Percentiles rank a stretch among this genome's conserved stretches.
These are phyloP conservation scores for Acanthurus tractus DNA, from an alignment of 2,797 vertebrate species.

Conservation along the genomic window DNA sequence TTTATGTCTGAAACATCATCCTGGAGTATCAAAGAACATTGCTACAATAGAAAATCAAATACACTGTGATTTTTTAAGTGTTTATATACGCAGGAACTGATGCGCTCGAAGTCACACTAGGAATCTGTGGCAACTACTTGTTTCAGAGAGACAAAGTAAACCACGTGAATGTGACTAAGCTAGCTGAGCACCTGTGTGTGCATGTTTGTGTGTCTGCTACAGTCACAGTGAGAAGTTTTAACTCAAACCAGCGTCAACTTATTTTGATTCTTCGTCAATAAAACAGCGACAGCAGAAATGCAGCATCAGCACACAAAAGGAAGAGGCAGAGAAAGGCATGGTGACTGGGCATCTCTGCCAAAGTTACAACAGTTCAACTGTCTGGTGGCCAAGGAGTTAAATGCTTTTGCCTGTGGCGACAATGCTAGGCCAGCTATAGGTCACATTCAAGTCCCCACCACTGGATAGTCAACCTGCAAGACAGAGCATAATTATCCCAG, in stretches of 20 bases:
- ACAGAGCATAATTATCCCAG: conserved; percentile 98
- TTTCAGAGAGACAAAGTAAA: conserved; percentile 39
- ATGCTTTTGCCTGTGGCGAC: conserved; percentile 87
- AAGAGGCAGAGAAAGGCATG: background rate
- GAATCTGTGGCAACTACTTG: conserved; percentile 35
- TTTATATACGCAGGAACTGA: conserved; percentile 38
- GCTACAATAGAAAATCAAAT: conserved; percentile 10
- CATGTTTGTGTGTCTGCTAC: background rate
- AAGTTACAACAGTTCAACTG: background rate
- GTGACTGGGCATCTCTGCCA: conserved; percentile 17
- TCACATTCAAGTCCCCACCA: conserved; percentile 91
- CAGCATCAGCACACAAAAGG: background rate
- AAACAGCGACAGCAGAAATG: conserved; percentile 5
- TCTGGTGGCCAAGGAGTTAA: conserved; percentile 87
- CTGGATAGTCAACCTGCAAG: conserved; percentile 95
- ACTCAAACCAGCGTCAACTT: background rate
- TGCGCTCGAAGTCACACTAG: conserved; percentile 49
- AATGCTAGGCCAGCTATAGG: conserved; percentile 90
- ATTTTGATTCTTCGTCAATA: background rate
- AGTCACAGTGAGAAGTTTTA: background rate
- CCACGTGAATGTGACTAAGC: conserved; percentile 18
- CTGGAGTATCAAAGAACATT: background rate
- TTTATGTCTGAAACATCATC: background rate
- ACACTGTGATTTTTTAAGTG: conserved; percentile 12
- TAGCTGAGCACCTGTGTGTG: conserved; percentile 1